Percentiles rank a stretch among this genome's conserved stretches.
Conservation (phyloP, 2,113 vertebrate species). For the Trogon melanurus region DNA sequence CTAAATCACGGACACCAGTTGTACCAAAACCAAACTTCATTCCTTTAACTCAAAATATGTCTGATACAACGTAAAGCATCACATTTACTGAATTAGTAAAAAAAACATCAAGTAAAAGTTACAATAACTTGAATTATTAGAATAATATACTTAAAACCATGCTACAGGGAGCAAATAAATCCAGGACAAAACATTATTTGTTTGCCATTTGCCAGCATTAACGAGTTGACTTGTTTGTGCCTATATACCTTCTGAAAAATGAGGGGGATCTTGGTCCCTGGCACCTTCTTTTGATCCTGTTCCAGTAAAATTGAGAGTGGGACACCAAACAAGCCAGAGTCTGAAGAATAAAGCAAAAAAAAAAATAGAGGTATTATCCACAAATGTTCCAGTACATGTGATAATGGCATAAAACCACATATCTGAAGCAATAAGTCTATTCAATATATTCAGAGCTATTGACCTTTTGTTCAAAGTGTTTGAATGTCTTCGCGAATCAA, state of each 20-base stretch:
- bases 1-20: not conserved
- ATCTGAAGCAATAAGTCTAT: not conserved
- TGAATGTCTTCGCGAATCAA: not conserved
- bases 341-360: slow-evolving; percentile 73
- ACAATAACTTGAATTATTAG: slow-evolving; percentile 25
- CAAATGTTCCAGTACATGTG: not conserved
- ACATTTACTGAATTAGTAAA: slow-evolving; percentile 30
- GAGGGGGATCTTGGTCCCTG: slow-evolving; percentile 88
- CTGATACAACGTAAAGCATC: not conserved
- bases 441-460: not conserved
- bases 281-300: slow-evolving; percentile 87
- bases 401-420: not conserved
- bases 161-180: not conserved
- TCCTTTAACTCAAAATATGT: not conserved
- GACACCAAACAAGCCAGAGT: slow-evolving; percentile 90
- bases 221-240: not conserved
- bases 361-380: not conserved
- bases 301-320: slow-evolving; percentile 88
- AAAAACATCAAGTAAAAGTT: slow-evolving; percentile 50
- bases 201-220: not conserved
- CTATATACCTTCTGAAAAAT: slow-evolving; percentile 89
- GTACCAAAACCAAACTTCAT: not conserved
- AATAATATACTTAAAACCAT: not conserved
- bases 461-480: not conserved
- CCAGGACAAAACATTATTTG: not conserved